Conservation (phyloP, 2,888 invertebrate species). For the Salpingus planirostris region DNA sequence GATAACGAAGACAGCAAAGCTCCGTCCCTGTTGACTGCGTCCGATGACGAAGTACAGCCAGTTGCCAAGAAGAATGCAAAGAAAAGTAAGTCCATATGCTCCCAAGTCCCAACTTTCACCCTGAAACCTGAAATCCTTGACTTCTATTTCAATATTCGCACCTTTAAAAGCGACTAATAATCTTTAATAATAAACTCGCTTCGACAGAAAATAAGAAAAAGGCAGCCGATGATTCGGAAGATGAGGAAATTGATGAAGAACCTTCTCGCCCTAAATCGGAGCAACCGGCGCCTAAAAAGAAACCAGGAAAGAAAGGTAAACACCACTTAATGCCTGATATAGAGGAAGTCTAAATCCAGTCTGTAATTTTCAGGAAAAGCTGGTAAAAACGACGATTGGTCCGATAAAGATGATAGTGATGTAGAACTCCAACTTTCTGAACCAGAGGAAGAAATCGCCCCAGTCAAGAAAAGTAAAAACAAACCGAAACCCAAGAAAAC, state of each 20-base stretch:
- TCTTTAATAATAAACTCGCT: constrained; percentile 1
- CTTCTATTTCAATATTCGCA: too few relatives aligned
- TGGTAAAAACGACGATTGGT: constrained; percentile 29
- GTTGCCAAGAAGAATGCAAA: constrained; percentile 19
- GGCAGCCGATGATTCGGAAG: constrained; percentile 34
- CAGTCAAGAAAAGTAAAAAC: constrained; percentile 32
- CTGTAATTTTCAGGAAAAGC: constrained; percentile 11
- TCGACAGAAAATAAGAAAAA: constrained; percentile 20
- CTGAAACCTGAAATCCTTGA: too few relatives aligned
- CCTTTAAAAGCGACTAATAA: too few relatives aligned
- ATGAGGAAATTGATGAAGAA: constrained; percentile 34
- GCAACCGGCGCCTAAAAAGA: constrained; percentile 13
- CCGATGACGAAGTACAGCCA: constrained; percentile 20
- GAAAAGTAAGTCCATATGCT: constrained; percentile 19
- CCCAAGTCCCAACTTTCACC: too few relatives aligned
- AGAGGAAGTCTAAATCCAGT: neutral
- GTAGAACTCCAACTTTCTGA: constrained; percentile 33
- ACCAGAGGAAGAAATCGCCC: constrained; percentile 21
- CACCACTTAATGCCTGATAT: constrained; percentile 4
- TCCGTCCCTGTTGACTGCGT: constrained; percentile 34
- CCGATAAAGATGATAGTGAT: constrained; percentile 28
- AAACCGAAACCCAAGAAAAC: neutral
- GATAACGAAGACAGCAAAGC: constrained; percentile 27
- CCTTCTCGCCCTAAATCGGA: constrained; percentile 15
- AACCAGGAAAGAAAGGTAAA: constrained; percentile 9